These are phyloP conservation scores for Enteromius argenteus DNA, from an alignment of 2,797 vertebrate species.

Conservation along the genomic window DNA sequence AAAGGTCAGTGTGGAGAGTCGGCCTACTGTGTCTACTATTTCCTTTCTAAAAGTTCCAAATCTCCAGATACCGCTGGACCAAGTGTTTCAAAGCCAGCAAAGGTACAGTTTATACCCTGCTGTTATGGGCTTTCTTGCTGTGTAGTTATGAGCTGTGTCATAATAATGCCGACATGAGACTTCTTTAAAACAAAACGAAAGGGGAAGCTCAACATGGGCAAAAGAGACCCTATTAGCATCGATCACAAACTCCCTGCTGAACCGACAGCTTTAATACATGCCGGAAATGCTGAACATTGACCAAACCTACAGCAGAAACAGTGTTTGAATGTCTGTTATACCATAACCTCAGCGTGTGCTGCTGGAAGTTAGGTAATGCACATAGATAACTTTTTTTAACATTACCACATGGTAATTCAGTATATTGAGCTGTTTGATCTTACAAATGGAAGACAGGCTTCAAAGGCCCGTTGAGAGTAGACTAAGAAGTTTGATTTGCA, in stretches of 20 bases:
- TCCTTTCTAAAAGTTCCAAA: conserved; percentile 14
- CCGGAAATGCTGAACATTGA: conserved; percentile 7
- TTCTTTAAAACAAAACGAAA: background rate
- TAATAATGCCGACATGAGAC: background rate
- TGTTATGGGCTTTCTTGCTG: background rate
- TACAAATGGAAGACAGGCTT: conserved; percentile 68
- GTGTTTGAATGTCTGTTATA: background rate
- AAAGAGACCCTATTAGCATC: background rate
- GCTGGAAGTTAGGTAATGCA: conserved; percentile 35
- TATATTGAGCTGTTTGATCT: conserved; percentile 74
- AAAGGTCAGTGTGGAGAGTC: conserved; percentile 39
- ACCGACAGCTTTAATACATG: conserved; percentile 7
- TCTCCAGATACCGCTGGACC: conserved; percentile 23
- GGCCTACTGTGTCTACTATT: background rate
- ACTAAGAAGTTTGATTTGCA: conserved; percentile 49
- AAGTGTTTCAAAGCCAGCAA: conserved; percentile 18
- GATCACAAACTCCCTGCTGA: background rate
- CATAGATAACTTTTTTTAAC: conserved; percentile 14
- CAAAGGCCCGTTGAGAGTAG: conserved; percentile 67
- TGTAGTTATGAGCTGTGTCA: background rate
- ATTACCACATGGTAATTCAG: conserved; percentile 66
- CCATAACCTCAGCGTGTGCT: background rate
- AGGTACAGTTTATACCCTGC: background rate
- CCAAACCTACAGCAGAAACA: background rate
- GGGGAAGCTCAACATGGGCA: background rate